phyloP scores from a whole-genome alignment of 2,888 invertebrate genomes.

The Cephus spinipes region DNA sequence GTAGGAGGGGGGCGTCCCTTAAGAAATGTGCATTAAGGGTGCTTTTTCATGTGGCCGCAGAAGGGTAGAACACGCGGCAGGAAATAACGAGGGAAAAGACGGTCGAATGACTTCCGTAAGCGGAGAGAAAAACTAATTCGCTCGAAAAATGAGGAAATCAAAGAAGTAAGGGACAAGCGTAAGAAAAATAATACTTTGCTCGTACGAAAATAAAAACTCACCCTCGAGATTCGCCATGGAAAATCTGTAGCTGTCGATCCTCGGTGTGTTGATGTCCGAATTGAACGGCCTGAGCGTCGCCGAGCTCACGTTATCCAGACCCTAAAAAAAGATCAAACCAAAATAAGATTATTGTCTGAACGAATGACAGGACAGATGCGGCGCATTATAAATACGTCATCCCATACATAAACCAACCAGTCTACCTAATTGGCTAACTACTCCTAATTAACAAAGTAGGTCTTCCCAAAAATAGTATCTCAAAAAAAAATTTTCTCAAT shows the following conservation, averaged over 20 bases:
- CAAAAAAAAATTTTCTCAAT: neutral
- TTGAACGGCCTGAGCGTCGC: constrained; percentile 74
- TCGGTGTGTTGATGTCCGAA: constrained; percentile 80
- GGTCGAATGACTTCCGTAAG: neutral
- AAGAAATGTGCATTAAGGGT: neutral
- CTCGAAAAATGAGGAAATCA: neutral
- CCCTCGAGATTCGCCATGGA: constrained; percentile 95
- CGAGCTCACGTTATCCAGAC: constrained; percentile 74
- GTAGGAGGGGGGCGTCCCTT: neutral
- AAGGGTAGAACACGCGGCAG: neutral
- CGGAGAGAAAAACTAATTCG: neutral
- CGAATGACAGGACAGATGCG: neutral
- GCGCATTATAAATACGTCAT: neutral
- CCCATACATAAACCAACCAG: neutral
- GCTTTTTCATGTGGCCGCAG: neutral
- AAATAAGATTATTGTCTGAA: constrained; percentile 32
- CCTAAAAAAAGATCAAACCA: constrained; percentile 71
- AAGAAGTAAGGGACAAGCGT: neutral
- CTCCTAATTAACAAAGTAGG: neutral
- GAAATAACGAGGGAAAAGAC: neutral
- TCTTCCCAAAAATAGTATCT: neutral
- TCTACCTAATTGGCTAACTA: neutral
- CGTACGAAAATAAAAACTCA: constrained; percentile 38
- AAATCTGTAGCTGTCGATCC: constrained; percentile 91
- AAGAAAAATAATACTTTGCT: neutral